Evolutionary conservation across 2,797 vertebrate genomes (phyloP).

Genomic region (Sternarchorhynchus goeldii): DNA sequence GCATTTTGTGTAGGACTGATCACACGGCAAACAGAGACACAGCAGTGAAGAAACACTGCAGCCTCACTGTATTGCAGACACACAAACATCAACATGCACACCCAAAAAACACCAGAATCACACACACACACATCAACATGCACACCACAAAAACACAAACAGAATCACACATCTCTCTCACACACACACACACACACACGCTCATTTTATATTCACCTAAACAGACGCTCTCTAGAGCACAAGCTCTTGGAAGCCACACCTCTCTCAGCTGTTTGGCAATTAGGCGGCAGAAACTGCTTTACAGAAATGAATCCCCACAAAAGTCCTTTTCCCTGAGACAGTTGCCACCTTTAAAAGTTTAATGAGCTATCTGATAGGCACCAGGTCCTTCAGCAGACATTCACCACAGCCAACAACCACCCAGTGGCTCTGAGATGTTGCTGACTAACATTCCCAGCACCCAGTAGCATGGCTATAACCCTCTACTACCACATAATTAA

Average conservation of each 20-base stretch:
- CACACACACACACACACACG: not conserved
- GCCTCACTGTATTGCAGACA: not conserved
- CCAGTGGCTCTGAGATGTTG: conserved; percentile 53
- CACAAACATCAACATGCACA: not conserved
- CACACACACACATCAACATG: not conserved
- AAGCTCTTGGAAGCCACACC: not conserved
- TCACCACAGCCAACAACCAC: conserved; percentile 43
- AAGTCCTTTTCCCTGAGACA: conserved; percentile 69
- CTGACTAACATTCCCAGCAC: conserved; percentile 6
- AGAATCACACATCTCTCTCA: too few relatives aligned
- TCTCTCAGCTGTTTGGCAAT: not conserved
- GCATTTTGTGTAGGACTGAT: conserved; percentile 15
- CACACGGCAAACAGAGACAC: conserved; percentile 3
- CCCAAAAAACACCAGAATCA: not conserved
- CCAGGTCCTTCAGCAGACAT: conserved; percentile 47
- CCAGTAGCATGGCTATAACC: not conserved
- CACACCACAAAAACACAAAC: not conserved
- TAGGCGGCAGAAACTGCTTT: conserved; percentile 40
- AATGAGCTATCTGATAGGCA: conserved; percentile 76
- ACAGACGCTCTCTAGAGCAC: not conserved
- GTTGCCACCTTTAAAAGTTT: conserved; percentile 76
- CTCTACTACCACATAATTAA: not conserved
- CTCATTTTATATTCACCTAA: not conserved
- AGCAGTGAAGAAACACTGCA: not conserved
- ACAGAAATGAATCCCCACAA: conserved; percentile 66